Percentiles rank a stretch among this genome's conserved stretches.
Conservation (phyloP, 2,797 vertebrate species). For the Scolopax bukidnonensis region DNA sequence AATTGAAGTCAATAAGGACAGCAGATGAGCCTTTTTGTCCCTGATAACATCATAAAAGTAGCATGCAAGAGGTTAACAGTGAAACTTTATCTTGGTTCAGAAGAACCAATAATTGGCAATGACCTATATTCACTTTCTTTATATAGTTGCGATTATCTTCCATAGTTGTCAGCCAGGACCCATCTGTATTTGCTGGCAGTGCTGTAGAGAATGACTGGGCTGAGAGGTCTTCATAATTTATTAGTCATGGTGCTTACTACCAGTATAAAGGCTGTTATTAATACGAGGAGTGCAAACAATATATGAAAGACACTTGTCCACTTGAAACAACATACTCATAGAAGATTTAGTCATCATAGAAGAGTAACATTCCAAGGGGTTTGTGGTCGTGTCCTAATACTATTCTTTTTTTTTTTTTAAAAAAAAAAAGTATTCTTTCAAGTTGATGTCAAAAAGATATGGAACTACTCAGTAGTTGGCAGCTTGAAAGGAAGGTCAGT, state of each 20-base stretch:
- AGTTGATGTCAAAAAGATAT: background rate
- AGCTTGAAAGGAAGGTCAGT: background rate
- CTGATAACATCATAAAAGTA: background rate
- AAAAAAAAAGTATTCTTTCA: background rate
- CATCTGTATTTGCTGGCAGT: background rate
- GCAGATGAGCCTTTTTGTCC: background rate
- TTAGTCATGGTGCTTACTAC: background rate
- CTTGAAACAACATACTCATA: background rate
- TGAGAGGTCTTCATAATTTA: background rate
- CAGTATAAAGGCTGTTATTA: background rate
- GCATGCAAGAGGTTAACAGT: background rate
- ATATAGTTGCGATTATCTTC: background rate
- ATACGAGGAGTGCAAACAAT: background rate
- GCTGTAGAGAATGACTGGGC: background rate
- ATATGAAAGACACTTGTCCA: background rate
- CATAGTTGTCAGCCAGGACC: background rate
- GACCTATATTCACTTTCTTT: background rate
- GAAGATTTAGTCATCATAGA: background rate
- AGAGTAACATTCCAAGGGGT: background rate
- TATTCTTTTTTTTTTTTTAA: background rate
- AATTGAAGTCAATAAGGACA: conserved; percentile 15
- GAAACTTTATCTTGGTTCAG: conserved; percentile 5
- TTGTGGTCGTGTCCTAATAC: background rate
- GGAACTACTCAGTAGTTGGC: background rate
- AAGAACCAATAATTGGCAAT: background rate